Conservation (phyloP, 2,888 invertebrate species). For the Ctena decussata region DNA sequence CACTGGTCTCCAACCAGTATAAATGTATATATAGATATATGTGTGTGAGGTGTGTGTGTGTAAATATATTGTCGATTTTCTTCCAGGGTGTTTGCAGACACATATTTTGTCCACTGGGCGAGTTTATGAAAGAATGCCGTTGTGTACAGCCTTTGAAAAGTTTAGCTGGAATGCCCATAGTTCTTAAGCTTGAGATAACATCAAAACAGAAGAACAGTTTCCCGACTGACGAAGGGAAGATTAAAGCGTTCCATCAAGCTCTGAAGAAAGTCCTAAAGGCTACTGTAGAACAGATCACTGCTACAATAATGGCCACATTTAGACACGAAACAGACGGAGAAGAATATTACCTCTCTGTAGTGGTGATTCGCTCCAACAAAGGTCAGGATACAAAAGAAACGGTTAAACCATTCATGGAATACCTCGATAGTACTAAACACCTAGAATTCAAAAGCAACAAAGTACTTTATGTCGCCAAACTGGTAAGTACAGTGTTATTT, state of each 20-base stretch:
- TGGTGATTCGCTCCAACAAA: not conserved
- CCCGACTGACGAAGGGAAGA: not conserved
- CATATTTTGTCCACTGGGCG: not conserved
- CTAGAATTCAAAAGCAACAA: not conserved
- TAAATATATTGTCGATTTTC: too few species aligned
- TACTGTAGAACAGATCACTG: not conserved
- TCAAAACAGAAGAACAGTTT: not conserved
- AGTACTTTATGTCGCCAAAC: not conserved
- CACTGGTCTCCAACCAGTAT: too few species aligned
- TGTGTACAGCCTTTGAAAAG: not conserved
- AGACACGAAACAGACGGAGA: not conserved
- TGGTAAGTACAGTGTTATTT: not conserved
- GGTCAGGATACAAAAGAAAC: not conserved
- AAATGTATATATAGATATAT: too few species aligned
- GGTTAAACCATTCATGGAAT: not conserved
- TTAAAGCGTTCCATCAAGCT: not conserved
- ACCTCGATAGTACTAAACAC: not conserved
- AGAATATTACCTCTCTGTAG: not conserved
- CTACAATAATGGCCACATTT: not conserved
- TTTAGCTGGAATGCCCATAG: not conserved
- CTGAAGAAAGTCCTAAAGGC: not conserved
- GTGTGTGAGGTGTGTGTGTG: too few species aligned
- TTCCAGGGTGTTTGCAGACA: not conserved
- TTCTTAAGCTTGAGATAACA: not conserved
- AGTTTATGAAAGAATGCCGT: not conserved